Evolutionary conservation across 2,113 vertebrate genomes (phyloP).

Genomic region (Misgurnus anguillicaudatus): DNA sequence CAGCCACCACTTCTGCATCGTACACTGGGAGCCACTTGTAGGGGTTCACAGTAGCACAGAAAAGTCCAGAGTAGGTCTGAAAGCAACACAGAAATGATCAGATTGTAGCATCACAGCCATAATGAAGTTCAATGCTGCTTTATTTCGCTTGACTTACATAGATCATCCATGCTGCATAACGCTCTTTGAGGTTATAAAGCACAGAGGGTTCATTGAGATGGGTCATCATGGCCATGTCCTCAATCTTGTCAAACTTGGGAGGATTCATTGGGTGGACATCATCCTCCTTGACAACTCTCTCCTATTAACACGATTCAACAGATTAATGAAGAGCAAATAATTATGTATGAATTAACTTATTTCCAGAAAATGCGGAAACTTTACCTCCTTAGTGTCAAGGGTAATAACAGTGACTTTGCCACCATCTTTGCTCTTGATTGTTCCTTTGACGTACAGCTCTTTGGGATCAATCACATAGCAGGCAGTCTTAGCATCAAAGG

Average conservation of each 20-base stretch:
- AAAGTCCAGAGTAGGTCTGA: slow-evolving; percentile 43
- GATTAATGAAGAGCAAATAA: background rate
- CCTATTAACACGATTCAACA: slow-evolving; percentile 8
- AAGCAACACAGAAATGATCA: background rate
- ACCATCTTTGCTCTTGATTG: slow-evolving; percentile 73
- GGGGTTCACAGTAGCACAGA: slow-evolving; percentile 68
- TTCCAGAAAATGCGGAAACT: background rate
- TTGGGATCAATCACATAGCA: slow-evolving; percentile 76
- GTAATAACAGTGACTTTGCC: slow-evolving; percentile 76
- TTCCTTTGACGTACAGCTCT: slow-evolving; percentile 75
- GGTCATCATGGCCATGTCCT: slow-evolving; percentile 86
- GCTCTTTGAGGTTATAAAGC: slow-evolving; percentile 85
- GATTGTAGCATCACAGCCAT: background rate
- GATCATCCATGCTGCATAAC: slow-evolving; percentile 84
- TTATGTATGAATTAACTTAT: too few species aligned
- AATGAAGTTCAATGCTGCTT: background rate
- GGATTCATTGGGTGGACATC: slow-evolving; percentile 74
- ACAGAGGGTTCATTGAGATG: slow-evolving; percentile 78
- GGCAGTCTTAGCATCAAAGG: slow-evolving; percentile 77
- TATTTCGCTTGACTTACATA: slow-evolving; percentile 74
- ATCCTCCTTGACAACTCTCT: slow-evolving; percentile 73
- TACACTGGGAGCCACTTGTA: slow-evolving; percentile 83
- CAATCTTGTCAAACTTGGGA: slow-evolving; percentile 80
- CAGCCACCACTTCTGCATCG: slow-evolving; percentile 28
- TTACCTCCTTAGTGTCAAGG: slow-evolving; percentile 70